A percentile compares a stretch with the other conserved stretches of the same genome.
phyloP scores from a whole-genome alignment of 2,113 vertebrate species.

The Panthera uncia region DNA sequence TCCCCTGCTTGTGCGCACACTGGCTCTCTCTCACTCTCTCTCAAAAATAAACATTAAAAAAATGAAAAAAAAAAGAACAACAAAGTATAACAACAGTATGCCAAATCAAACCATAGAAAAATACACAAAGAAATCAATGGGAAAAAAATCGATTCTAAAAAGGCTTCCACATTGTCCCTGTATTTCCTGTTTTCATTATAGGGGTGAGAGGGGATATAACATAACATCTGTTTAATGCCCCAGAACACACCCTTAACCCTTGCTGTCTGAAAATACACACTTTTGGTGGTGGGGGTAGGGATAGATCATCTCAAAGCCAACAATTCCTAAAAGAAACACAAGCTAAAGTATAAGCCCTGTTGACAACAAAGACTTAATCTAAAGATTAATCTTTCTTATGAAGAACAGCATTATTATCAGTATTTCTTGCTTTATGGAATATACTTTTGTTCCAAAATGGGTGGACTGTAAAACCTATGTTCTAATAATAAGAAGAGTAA shows the following conservation, averaged over 20 bases:
- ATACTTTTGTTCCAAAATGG: not conserved
- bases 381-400: not conserved
- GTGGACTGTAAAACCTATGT: slow-evolving; percentile 1
- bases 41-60: too few species aligned
- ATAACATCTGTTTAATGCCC: slow-evolving; percentile 51
- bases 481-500: slow-evolving; percentile 16
- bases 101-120: slow-evolving; percentile 9
- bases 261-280: slow-evolving; percentile 8
- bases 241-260: not conserved
- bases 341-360: not conserved
- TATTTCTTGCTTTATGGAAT: not conserved
- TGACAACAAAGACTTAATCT: not conserved
- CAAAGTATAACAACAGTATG: slow-evolving; percentile 18
- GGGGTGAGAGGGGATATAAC: not conserved
- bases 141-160: slow-evolving; percentile 5
- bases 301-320: not conserved
- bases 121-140: slow-evolving; percentile 18
- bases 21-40: too few species aligned
- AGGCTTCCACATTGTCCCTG: not conserved
- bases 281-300: not conserved
- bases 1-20: too few species aligned
- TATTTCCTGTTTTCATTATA: slow-evolving; percentile 15
- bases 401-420: not conserved
- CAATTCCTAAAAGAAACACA: not conserved
- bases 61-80: not conserved